Conservation (phyloP, 2,888 invertebrate species). For the Sceliomorpha sp. region DNA sequence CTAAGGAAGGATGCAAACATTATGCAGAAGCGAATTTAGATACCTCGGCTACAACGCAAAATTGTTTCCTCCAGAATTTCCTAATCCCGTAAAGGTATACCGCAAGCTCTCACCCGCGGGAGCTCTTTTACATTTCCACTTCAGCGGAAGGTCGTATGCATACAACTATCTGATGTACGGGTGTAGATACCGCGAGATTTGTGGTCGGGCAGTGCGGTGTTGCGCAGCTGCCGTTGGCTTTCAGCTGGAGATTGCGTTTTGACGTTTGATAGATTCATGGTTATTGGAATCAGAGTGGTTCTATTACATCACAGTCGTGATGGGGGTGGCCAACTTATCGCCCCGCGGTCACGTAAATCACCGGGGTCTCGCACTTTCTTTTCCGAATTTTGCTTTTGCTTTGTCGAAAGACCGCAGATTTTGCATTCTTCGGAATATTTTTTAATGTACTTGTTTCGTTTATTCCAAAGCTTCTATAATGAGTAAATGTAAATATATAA, state of each 20-base stretch:
- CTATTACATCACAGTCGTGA: conserved; percentile 63
- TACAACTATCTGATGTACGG: conserved; percentile 65
- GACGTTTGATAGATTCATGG: conserved; percentile 90
- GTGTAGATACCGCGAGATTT: conserved; percentile 70
- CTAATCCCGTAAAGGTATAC: conserved; percentile 11
- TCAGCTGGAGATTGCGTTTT: conserved; percentile 85
- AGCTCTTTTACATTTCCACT: conserved; percentile 64
- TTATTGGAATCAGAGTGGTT: conserved; percentile 85
- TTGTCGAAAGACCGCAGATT: conserved; percentile 43
- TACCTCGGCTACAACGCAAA: conserved; percentile 1
- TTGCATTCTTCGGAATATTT: conserved; percentile 2
- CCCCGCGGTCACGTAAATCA: conserved; percentile 72
- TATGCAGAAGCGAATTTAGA: background rate
- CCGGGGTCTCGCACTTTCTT: conserved; percentile 60
- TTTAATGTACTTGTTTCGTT: too few relatives aligned
- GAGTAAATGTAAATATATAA: conserved; percentile 50
- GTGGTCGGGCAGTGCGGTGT: conserved; percentile 63
- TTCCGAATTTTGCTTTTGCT: conserved; percentile 60
- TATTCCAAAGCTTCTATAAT: too few relatives aligned
- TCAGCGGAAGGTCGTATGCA: conserved; percentile 48
- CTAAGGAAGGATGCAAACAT: background rate
- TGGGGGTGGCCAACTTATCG: conserved; percentile 63
- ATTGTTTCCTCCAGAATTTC: conserved; percentile 10
- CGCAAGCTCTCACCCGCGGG: conserved; percentile 20
- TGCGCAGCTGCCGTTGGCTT: conserved; percentile 77